Base-by-base conservation (phyloP, 1,140 invertebrate species). In the Chymomyza costata region DNA sequence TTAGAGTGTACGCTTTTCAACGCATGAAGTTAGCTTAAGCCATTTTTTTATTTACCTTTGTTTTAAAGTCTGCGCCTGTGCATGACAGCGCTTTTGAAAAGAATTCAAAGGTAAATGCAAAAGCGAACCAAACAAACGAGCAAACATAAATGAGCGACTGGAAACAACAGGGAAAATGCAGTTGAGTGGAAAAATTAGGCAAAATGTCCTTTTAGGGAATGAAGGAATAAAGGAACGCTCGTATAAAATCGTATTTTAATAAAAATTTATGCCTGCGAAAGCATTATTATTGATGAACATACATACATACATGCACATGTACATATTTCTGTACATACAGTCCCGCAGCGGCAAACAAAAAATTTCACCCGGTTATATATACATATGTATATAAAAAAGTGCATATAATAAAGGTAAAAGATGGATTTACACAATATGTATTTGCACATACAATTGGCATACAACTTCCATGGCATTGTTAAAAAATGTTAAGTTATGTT, bases 121-220 rank as follows among this genome's bases (percentile, higher is more conserved):
- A 21, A 59, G 13, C 19, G 32, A 53, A 48, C 18, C 65, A 55
- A 57, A 65, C 51, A 58, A 65, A 51, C 49, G 50, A 17, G 40
- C 31, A 40, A 63, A 44, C 47, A 62, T 65, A 74, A 81, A 82
- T 66, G 53, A 67, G 41, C 55, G 66, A 71, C 57, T 49, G 54
- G 63, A 54, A 76, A 80, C 55, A 51, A 63, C 51, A 57, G 61
- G 56, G 43, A 46, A 73, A 52, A 61, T 82, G 68, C 71, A 83
- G 47, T 78, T 74, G 47, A 74, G 57, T 73, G 80, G 73, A 83
- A 82, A 81, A 83, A 80, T 73, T 73, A 82, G 80, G 57, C 68
- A 73, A 73, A 67, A 65, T 67, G 61, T 73, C 61, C 52, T 63
- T 73, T 73, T 48, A 48, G 51, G 57, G 51, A 57, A 59, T 28